Conservation (phyloP, 2,888 invertebrate genomes). For the Macrophya annulata region DNA sequence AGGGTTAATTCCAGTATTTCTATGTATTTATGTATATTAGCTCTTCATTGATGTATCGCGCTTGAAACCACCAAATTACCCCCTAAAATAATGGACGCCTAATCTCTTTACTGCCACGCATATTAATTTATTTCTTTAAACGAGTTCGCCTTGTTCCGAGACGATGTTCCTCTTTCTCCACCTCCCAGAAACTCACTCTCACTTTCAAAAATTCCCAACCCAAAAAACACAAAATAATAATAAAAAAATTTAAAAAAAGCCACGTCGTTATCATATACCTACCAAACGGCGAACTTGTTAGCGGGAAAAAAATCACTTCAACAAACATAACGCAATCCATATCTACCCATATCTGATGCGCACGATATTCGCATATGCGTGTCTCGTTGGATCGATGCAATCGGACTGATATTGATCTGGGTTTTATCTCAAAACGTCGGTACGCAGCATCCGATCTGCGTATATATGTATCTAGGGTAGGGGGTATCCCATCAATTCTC, state of each 20-base stretch:
- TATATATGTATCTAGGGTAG: not conserved
- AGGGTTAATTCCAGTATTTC: slow-evolving; percentile 58
- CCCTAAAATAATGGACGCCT: slow-evolving; percentile 58
- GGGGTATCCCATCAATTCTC: slow-evolving; percentile 32
- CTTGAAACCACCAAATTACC: slow-evolving; percentile 53
- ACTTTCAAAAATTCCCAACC: not conserved
- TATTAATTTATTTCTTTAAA: slow-evolving; percentile 51
- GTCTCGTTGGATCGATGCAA: slow-evolving; percentile 63
- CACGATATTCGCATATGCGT: slow-evolving; percentile 59
- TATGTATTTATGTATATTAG: slow-evolving; percentile 63
- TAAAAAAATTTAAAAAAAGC: not conserved
- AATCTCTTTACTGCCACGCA: slow-evolving; percentile 44
- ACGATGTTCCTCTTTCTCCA: not conserved
- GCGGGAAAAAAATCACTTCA: slow-evolving; percentile 1
- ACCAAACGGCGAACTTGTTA: not conserved
- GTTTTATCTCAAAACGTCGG: slow-evolving; percentile 63
- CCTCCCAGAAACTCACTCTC: not conserved
- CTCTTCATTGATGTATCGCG: slow-evolving; percentile 55
- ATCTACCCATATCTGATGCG: slow-evolving; percentile 25
- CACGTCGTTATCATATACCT: not conserved
- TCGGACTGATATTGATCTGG: slow-evolving; percentile 65
- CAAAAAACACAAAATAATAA: no score
- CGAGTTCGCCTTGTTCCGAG: slow-evolving; percentile 41
- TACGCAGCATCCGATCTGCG: slow-evolving; percentile 51
- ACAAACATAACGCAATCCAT: not conserved